A percentile compares a stretch with the other conserved stretches of the same genome.
Conservation (phyloP, 2,113 vertebrate genomes). For the Ageneiosus marmoratus region DNA sequence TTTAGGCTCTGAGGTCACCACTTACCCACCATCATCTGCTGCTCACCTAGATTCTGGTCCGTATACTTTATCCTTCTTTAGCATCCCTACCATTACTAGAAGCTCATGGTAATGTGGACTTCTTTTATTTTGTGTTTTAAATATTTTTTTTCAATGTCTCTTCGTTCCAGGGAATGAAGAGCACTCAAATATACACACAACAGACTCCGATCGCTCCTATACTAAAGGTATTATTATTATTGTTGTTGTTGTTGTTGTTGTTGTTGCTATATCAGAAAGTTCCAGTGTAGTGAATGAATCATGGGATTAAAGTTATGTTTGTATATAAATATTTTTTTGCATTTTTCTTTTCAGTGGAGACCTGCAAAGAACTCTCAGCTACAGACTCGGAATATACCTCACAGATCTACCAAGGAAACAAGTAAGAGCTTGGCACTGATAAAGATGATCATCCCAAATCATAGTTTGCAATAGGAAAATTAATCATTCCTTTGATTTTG, state of each 20-base stretch:
- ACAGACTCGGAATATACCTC: conserved; percentile 69
- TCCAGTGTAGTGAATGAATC: neutral
- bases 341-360: conserved; percentile 45
- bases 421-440: conserved; percentile 60
- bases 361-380: conserved; percentile 63
- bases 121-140: neutral
- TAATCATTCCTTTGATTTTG: neutral
- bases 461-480: too few relatives aligned
- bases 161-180: conserved; percentile 58
- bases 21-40: conserved; percentile 62
- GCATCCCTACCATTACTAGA: neutral
- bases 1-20: conserved; percentile 56
- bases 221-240: conserved; percentile 60
- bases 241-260: conserved; percentile 36
- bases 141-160: neutral
- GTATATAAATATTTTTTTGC: neutral
- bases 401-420: conserved; percentile 75
- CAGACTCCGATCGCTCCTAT: conserved; percentile 63
- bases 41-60: conserved; percentile 63
- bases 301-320: neutral
- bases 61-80: neutral
- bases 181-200: conserved; percentile 52
- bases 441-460: too few relatives aligned
- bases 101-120: neutral
- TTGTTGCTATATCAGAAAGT: too few relatives aligned